Evolutionary conservation across 1,140 invertebrate species (phyloP).

Genomic region (Neodiprion virginianus): DNA sequence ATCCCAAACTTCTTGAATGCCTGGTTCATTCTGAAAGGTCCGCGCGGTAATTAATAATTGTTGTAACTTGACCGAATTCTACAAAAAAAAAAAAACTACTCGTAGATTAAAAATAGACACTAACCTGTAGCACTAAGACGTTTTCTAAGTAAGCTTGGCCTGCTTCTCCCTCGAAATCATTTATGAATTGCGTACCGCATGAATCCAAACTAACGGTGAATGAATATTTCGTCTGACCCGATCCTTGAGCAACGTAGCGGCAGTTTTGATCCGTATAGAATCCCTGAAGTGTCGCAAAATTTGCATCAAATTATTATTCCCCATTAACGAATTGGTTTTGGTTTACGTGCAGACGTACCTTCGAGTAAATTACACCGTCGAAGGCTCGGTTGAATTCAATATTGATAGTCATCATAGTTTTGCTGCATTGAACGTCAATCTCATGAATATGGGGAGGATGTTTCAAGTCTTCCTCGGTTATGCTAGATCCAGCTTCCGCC

Average conservation of each 20-base stretch:
- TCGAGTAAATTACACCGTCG: constrained; percentile 83
- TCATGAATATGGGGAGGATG: constrained; percentile 79
- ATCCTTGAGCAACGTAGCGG: constrained; percentile 76
- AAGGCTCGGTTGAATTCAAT: constrained; percentile 80
- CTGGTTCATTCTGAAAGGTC: constrained; percentile 71
- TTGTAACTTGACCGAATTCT: neutral
- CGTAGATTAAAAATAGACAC: neutral
- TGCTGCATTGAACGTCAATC: constrained; percentile 79
- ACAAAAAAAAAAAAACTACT: neutral
- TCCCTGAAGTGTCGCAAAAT: constrained; percentile 58
- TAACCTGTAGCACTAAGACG: constrained; percentile 74
- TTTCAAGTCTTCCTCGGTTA: constrained; percentile 58
- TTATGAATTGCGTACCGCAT: constrained; percentile 83
- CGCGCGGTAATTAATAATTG: neutral
- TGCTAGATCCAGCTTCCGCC: neutral
- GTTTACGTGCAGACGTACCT: constrained; percentile 56
- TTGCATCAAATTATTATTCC: neutral
- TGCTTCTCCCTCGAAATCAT: constrained; percentile 74
- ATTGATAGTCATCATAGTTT: constrained; percentile 83
- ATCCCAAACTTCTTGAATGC: constrained; percentile 85
- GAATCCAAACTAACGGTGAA: constrained; percentile 80
- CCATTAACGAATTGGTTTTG: neutral
- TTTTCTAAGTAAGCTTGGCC: constrained; percentile 83
- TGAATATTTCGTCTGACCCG: constrained; percentile 71
- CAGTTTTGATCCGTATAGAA: constrained; percentile 75